Conservation (phyloP, 1,140 invertebrate species). For the Cyclargus thomasi region DNA sequence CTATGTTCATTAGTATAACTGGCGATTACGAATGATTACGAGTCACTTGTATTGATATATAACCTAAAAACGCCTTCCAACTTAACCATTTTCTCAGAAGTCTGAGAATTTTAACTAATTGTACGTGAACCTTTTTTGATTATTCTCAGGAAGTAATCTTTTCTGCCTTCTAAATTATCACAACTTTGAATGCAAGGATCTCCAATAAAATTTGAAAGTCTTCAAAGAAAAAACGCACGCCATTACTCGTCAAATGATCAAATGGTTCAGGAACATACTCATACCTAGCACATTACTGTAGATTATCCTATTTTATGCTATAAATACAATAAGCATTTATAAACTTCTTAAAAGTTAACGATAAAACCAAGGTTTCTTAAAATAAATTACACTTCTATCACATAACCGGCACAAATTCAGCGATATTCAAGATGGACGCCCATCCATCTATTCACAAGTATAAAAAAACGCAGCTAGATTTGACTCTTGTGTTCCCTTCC, state of each 20-base stretch:
- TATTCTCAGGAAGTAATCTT: slow-evolving; percentile 22
- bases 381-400: slow-evolving; percentile 72
- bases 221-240: slow-evolving; percentile 72
- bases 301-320: slow-evolving; percentile 66
- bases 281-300: slow-evolving; percentile 75
- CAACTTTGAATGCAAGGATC: slow-evolving; percentile 38
- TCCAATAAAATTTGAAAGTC: slow-evolving; percentile 71
- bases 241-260: slow-evolving; percentile 75
- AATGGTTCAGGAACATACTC: slow-evolving; percentile 63
- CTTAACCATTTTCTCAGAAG: slow-evolving; percentile 42
- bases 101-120: slow-evolving; percentile 23
- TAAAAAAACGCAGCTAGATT: too few species aligned
- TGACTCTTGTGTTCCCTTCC: too few species aligned
- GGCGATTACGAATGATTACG: slow-evolving; percentile 62
- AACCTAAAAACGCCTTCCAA: slow-evolving; percentile 73
- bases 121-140: slow-evolving; percentile 19
- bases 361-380: slow-evolving; percentile 61
- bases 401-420: slow-evolving; percentile 73
- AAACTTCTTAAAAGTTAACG: slow-evolving; percentile 68
- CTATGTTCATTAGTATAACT: slow-evolving; percentile 45
- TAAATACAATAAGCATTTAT: slow-evolving; percentile 65
- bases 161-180: slow-evolving; percentile 26
- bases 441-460: slow-evolving; percentile 36
- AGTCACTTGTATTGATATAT: slow-evolving; percentile 72
- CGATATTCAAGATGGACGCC: slow-evolving; percentile 76